Percentiles rank a stretch among this genome's conserved stretches.
phyloP scores from a whole-genome alignment of 2,797 vertebrate genomes.

The Sibirionetta formosa region DNA sequence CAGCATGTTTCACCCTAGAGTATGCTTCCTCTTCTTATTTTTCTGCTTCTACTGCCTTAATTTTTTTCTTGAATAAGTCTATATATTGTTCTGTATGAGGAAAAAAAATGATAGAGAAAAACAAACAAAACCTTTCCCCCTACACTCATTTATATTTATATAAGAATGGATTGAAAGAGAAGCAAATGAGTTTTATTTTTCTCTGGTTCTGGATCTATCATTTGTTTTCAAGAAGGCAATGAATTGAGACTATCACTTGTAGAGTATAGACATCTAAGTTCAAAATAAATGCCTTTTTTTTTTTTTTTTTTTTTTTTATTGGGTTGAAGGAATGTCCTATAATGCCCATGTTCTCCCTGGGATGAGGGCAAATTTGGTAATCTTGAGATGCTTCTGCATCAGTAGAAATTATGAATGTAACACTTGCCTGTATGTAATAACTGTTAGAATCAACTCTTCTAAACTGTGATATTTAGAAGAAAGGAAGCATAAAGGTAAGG shows the following conservation, averaged over 20 bases:
- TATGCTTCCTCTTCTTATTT: neutral
- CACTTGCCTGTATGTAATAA: neutral
- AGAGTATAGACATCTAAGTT: neutral
- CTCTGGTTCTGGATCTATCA: rapidly evolving
- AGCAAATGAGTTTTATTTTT: neutral
- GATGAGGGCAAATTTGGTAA: rapidly evolving
- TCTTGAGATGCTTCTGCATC: neutral
- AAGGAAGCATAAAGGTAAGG: neutral
- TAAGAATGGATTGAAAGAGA: neutral
- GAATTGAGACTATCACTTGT: neutral
- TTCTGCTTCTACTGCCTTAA: neutral
- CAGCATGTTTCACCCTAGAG: neutral
- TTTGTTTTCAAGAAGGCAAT: neutral
- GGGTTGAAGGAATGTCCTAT: neutral
- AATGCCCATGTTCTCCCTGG: neutral
- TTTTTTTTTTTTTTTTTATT: neutral
- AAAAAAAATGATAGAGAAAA: neutral
- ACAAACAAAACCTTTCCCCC: neutral
- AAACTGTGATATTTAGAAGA: neutral
- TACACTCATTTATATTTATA: neutral
- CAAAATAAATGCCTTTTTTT: neutral
- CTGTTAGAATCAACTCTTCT: neutral
- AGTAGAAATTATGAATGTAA: neutral
- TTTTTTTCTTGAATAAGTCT: neutral
- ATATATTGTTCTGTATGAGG: neutral